phyloP scores from a whole-genome alignment of 2,888 invertebrate species.

The Lucinisca nassula region DNA sequence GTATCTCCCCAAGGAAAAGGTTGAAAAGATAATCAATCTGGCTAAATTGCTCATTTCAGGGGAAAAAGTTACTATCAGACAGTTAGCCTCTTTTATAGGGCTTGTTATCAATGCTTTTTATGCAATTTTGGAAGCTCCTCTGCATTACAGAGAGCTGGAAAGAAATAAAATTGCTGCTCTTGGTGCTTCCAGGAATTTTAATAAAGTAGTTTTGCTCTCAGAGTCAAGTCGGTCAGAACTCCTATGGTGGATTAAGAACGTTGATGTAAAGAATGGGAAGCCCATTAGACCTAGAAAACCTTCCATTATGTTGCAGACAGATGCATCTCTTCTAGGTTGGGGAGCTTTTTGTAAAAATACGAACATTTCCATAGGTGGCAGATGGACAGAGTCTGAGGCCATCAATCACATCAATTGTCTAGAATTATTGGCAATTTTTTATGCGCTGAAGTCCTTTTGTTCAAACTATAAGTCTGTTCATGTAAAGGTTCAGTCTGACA shows the following conservation, averaged over 20 bases:
- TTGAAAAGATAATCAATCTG: slow-evolving; percentile 33
- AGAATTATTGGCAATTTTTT: slow-evolving; percentile 46
- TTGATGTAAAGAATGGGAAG: slow-evolving; percentile 41
- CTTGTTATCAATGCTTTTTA: slow-evolving; percentile 24
- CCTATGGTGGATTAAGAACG: slow-evolving; percentile 30
- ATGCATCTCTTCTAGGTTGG: slow-evolving; percentile 40
- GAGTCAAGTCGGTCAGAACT: neutral
- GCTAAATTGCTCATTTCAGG: neutral
- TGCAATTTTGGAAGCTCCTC: slow-evolving; percentile 42
- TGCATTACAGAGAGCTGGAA: slow-evolving; percentile 48
- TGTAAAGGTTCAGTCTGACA: slow-evolving; percentile 41
- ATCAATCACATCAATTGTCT: slow-evolving; percentile 39
- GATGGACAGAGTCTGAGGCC: slow-evolving; percentile 27
- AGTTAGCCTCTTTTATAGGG: slow-evolving; percentile 43
- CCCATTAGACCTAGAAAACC: slow-evolving; percentile 26
- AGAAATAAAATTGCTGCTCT: slow-evolving; percentile 37
- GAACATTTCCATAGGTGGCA: slow-evolving; percentile 16
- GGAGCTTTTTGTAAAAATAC: slow-evolving; percentile 13
- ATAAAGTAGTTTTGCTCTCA: neutral
- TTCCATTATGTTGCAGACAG: slow-evolving; percentile 32
- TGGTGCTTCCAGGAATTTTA: slow-evolving; percentile 8
- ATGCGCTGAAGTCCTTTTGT: slow-evolving; percentile 33
- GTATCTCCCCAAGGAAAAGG: slow-evolving; percentile 46
- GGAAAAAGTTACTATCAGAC: slow-evolving; percentile 13
- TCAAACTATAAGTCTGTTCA: neutral